Conservation (phyloP, 2,888 invertebrate genomes). For the Apotomis betuletana region DNA sequence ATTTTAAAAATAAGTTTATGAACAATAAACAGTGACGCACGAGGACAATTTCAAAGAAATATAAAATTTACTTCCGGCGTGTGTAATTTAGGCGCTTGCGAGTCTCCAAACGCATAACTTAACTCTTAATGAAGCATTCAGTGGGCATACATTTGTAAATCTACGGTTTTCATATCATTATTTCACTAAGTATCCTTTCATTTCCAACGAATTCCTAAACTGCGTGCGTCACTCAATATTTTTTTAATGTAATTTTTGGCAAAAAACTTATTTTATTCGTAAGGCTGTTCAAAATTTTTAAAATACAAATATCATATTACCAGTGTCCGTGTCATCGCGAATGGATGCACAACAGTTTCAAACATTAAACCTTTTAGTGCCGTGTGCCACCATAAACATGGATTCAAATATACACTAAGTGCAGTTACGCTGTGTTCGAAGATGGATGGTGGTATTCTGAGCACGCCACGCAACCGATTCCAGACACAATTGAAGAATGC, state of each 20-base stretch:
- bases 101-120: too few species aligned
- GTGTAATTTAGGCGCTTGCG: too few species aligned
- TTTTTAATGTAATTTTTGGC: not conserved
- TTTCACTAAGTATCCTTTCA: too few species aligned
- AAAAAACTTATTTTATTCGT: conserved; percentile 9
- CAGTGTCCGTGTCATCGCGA: conserved; percentile 12
- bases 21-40: not conserved
- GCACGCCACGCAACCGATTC: conserved; percentile 76
- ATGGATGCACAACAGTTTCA: conserved; percentile 19
- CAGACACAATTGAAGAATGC: conserved; percentile 77
- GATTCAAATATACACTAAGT: conserved; percentile 68
- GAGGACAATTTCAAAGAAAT: not conserved
- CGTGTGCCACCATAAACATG: conserved; percentile 57
- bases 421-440: conserved; percentile 52
- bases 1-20: not conserved
- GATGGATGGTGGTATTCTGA: conserved; percentile 82
- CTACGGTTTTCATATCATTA: too few species aligned
- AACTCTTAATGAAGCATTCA: too few species aligned
- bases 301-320: not conserved
- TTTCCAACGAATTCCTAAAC: not conserved
- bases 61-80: too few species aligned
- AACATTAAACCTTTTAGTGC: conserved; percentile 29
- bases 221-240: not conserved
- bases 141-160: too few species aligned
- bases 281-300: conserved; percentile 24